These are phyloP conservation scores for Columba livia DNA, from an alignment of 2,113 vertebrate genomes.

Conservation along the genomic window DNA sequence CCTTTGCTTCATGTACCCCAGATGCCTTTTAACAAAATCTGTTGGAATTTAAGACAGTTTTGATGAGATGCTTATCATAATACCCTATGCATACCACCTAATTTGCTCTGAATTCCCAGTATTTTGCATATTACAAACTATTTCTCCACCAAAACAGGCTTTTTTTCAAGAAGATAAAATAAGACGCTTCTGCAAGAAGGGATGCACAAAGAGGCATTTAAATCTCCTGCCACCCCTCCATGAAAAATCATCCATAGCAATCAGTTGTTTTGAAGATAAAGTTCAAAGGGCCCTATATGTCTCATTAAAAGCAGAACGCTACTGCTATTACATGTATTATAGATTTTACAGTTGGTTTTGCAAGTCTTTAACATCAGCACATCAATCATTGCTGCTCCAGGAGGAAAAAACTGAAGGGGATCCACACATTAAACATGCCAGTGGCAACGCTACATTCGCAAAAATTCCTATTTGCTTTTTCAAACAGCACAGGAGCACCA, in stretches of 20 bases:
- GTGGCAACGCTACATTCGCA: not conserved
- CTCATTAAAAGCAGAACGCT: not conserved
- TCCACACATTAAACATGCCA: not conserved
- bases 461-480: not conserved
- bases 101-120: not conserved
- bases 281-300: not conserved
- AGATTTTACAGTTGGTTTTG: not conserved
- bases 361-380: not conserved
- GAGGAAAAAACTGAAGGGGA: not conserved
- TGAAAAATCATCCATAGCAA: not conserved
- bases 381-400: not conserved
- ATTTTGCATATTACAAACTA: not conserved
- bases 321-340: not conserved
- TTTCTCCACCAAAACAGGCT: not conserved
- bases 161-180: not conserved
- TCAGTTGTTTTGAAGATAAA: not conserved
- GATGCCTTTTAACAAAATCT: not conserved
- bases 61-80: not conserved
- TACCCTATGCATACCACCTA: not conserved
- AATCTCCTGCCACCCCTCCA: not conserved
- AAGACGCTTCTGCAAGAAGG: not conserved
- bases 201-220: not conserved
- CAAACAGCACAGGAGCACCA: not conserved
- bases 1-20: not conserved
- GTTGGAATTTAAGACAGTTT: not conserved